Base-by-base conservation (phyloP, 2,113 vertebrate species). In the Phaethornis superciliosus region DNA sequence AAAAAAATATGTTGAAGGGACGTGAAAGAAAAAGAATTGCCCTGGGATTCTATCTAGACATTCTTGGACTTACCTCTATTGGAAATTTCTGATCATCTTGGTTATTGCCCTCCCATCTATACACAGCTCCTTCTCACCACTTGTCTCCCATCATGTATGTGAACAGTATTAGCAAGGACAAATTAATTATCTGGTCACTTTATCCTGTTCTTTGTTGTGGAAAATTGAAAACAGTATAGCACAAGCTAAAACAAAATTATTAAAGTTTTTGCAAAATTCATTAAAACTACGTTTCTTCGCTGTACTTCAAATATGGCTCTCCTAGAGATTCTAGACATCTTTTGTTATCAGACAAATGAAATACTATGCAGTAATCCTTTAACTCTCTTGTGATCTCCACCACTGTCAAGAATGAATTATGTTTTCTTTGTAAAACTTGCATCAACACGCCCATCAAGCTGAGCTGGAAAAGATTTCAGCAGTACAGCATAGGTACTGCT, bases 371-470 rank as follows among this genome's bases (percentile, higher is more conserved):
- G 93, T 90, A 97, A 96, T 95, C 93, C 79, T 95, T 97, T 97
- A 97, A 96, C 91, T 97, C 88, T 97, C 95, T 87, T 97, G 93
- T 97, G 93, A 95, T 96, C 96, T 96, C 97, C 95, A 95, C 95
- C 94, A 87, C 95, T 91, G 80, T 89, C 90, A 97, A 97, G 97
- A 98, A 95, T 78, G 87, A 98, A 97, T 97, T 96, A 96, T 76
- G 63, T 95, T 98, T 97, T 96, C 92, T 93, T 97, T 94, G 90
- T 94, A 87, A 94, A 97, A 96, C 96, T 94, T 97, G 97, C 94
- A 97, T 93, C 95, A 95, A 97, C 97, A 97, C 96, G 97, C 94
- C 97, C 96, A 97, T 92, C 95, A 96, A 97, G 94, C 92, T 30
- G 94, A 94, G 93, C 94, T 93, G 88, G 82, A 88, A 94, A 96